Evolutionary conservation across 2,113 vertebrate genomes (phyloP), one percentile per base, ranked within the genome.

Genomic region (Catharus minimus): DNA sequence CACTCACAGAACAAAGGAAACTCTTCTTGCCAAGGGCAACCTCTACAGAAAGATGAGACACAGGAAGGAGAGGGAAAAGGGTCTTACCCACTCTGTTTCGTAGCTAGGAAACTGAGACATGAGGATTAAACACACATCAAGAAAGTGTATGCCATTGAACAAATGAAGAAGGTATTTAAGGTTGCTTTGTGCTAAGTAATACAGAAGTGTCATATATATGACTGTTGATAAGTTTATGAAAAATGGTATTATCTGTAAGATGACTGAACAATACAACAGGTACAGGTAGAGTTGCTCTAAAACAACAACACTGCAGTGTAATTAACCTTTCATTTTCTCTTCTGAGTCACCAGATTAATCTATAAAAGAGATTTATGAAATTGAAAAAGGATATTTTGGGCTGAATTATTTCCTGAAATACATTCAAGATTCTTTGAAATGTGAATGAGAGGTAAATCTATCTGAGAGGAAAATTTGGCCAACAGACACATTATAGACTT

Each of bases 1-100:
- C 75, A 44, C 57, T 74, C 43, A 80, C 60, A 83, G 56, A 92
- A 94, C n/a, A 79, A 89, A 82, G 66, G 24, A 39, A 94, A 76
- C 6, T 39, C 60, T 47, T 77, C 65, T 64, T 79, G 55, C 71
- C 78, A 76, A 79, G 44, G 87, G 56, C 55, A 73, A 76, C 47
- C 36, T 69, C n/a, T 71, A 64, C 6, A 83, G 56, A 67, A 67
- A 91, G 69, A 90, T 24, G 52, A 75, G 17, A 56, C 41, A 78
- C 18, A 39, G 39, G 28, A 74, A 65, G 46, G 11, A 33, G 18
- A 2, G 8, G 9, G 0, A 1, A 12, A 32, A 46, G 41, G 41
- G 20, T 26, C 19, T 66, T 85, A 69, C 27, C 26, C 28, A 78
- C 22, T 7, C n/a, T 72, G 13, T 60, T 84, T 65, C n/a, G 26